Base-by-base conservation (phyloP, 1,140 invertebrate species). In the Procambarus virginalis region DNA sequence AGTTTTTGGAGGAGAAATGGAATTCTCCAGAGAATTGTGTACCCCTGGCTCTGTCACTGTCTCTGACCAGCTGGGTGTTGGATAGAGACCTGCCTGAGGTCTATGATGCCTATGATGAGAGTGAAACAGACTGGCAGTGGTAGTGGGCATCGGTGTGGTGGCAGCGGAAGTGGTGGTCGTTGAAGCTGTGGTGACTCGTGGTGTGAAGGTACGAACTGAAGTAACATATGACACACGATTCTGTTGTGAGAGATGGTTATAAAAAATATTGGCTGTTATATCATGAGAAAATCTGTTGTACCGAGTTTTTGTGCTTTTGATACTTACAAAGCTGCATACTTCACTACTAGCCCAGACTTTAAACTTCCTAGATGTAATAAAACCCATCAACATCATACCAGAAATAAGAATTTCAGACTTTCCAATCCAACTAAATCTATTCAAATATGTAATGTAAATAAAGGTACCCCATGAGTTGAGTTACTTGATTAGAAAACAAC, bases 41-140 rank as follows among this genome's bases (percentile, higher is more conserved):
- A 86, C 58, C 46, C 85, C 85, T 9, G 85, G 85, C 77, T 86
- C 85, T 10, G 85, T 86, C 14, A 86, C 85, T 48, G 55, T 45
- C 34, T 60, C 46, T 10, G 70, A 48, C 82, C 82, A 82, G 9
- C 8, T 45, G 49, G 51, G 55, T n/a, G 79, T 81, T n/a, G 80
- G 80, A 20, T 17, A 17, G 20, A 6, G 22, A 3, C 34, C 68
- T 34, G 58, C 34, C n/a, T 60, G 60, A 12, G 73, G 73, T 1
- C 12, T 55, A 60, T 45, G n/a, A 48, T 49, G 58, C 12, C 64
- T n/a, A 46, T 70, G n/a, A 78, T 51, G 85, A 55, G 46, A 5
- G 5, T 34, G 86, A 20, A 20, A 22, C 22, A 14, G 49, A 34
- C 34, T 34, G 78, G 48, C 79, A 12, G 14, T n/a, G 58, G 22